Percentiles rank a stretch among this genome's conserved stretches.
These are phyloP conservation scores for Rhinoderma darwinii DNA, from an alignment of 2,113 vertebrate species.

Conservation along the genomic window DNA sequence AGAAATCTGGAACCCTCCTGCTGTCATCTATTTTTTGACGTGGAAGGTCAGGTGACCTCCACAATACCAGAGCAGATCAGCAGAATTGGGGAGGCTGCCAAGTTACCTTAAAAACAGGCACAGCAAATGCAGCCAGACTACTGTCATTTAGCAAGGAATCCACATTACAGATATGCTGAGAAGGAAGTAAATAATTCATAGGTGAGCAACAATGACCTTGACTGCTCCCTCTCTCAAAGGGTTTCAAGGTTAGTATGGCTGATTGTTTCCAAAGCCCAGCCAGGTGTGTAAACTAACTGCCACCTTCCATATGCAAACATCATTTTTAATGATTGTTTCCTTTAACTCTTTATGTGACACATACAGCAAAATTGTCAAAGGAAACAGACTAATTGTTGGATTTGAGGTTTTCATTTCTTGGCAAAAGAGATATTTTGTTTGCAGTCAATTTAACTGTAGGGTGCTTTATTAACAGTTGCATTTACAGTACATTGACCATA, in stretches of 20 bases:
- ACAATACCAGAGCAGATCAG: slow-evolving; percentile 28
- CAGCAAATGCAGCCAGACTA: slow-evolving; percentile 46
- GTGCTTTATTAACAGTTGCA: background rate
- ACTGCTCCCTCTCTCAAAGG: slow-evolving; percentile 46
- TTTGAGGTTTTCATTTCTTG: background rate
- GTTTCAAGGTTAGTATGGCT: slow-evolving; percentile 55
- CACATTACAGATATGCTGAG: slow-evolving; percentile 57
- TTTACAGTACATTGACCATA: background rate
- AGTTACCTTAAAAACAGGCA: slow-evolving; percentile 56
- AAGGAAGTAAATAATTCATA: slow-evolving; percentile 67
- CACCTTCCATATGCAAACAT: slow-evolving; percentile 11
- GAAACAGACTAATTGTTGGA: background rate
- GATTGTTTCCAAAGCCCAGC: slow-evolving; percentile 59
- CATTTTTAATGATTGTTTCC: slow-evolving; percentile 32
- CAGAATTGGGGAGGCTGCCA: slow-evolving; percentile 42
- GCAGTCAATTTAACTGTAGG: background rate
- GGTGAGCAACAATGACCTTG: slow-evolving; percentile 64
- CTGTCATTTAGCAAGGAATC: slow-evolving; percentile 45
- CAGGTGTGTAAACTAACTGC: slow-evolving; percentile 43
- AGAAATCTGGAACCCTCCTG: slow-evolving; percentile 40
- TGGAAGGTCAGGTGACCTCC: slow-evolving; percentile 49
- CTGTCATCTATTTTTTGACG: slow-evolving; percentile 53
- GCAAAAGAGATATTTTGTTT: background rate
- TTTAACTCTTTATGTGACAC: background rate
- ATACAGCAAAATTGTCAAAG: background rate